Conservation (phyloP, 2,797 vertebrate genomes). For the Thaleichthys pacificus region DNA sequence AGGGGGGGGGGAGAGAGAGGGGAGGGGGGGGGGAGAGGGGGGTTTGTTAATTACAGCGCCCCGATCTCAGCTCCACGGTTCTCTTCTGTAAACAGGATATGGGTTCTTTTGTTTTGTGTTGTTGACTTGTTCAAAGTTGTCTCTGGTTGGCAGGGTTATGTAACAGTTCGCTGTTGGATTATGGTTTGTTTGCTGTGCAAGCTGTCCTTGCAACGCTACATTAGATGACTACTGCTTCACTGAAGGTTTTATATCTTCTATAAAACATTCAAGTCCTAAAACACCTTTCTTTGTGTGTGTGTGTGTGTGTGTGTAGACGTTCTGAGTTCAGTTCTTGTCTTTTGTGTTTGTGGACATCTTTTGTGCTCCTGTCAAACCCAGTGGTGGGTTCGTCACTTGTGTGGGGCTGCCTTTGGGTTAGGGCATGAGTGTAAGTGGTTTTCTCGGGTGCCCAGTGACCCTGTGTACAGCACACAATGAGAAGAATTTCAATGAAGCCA, state of each 20-base stretch:
- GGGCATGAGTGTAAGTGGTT: slow-evolving; percentile 7
- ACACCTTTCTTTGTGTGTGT: neutral
- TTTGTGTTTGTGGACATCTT: neutral
- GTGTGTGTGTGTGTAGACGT: neutral
- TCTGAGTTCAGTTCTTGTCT: neutral
- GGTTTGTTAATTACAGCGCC: too few relatives aligned
- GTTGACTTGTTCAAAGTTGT: too few relatives aligned
- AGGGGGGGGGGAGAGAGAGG: too few relatives aligned
- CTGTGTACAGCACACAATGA: neutral
- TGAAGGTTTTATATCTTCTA: neutral
- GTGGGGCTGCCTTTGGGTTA: neutral
- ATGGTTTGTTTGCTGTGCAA: neutral
- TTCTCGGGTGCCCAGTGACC: neutral
- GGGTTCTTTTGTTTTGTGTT: too few relatives aligned
- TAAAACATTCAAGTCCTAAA: slow-evolving; percentile 2
- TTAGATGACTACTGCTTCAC: neutral
- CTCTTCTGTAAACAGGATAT: too few relatives aligned
- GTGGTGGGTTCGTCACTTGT: slow-evolving; percentile 4
- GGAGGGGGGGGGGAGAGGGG: too few relatives aligned
- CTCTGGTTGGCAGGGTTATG: too few relatives aligned
- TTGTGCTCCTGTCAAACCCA: neutral
- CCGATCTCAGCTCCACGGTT: too few relatives aligned
- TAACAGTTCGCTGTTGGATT: too few relatives aligned
- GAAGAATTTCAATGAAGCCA: slow-evolving; percentile 12
- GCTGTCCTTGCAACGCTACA: neutral